Conservation (phyloP, 2,113 vertebrate species). For the Platysternon megacephalum region DNA sequence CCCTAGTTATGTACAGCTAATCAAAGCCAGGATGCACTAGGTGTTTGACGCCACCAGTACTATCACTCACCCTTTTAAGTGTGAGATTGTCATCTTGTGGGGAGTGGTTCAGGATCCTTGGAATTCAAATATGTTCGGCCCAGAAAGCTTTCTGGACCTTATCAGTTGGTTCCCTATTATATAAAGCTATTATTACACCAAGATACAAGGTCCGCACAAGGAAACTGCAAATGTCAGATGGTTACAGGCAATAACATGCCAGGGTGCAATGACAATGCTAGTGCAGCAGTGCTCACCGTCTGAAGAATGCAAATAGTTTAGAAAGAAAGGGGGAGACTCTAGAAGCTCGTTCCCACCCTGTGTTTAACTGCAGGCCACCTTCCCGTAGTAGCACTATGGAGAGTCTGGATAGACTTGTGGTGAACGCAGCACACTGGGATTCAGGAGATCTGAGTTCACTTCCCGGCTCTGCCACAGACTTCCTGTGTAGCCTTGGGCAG, state of each 20-base stretch:
- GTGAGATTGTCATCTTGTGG: neutral
- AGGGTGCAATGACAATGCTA: neutral
- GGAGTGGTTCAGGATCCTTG: neutral
- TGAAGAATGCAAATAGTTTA: neutral
- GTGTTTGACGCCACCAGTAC: neutral
- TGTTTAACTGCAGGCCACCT: neutral
- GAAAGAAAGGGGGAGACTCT: neutral
- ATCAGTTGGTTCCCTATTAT: neutral
- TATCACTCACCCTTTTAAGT: neutral
- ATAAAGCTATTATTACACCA: neutral
- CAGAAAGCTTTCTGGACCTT: neutral
- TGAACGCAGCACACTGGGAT: neutral
- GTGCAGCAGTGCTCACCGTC: neutral
- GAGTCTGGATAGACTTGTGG: neutral
- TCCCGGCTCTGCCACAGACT: neutral
- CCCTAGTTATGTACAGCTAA: neutral
- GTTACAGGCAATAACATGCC: neutral
- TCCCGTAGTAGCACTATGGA: neutral
- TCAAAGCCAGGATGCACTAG: neutral
- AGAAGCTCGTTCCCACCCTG: neutral
- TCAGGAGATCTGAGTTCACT: neutral
- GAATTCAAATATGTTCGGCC: neutral
- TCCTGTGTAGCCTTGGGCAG: neutral
- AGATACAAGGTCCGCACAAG: neutral
- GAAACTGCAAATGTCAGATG: neutral